Evolutionary conservation across 2,888 invertebrate species (phyloP), one percentile per base, ranked within the genome.

Genomic region (Sinodicranocentrus sp.): DNA sequence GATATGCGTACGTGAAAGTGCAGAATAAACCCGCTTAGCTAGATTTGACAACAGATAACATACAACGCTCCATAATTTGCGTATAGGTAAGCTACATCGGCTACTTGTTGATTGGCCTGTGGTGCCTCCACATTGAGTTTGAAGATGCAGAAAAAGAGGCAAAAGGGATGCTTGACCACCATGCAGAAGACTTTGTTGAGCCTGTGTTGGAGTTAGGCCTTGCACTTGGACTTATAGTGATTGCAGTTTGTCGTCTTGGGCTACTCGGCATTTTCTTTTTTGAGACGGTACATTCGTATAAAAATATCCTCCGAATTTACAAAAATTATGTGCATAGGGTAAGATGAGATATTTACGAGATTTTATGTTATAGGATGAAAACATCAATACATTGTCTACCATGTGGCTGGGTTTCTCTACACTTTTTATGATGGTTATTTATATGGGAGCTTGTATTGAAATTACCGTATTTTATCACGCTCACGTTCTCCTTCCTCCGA

Each of bases 401-500:
- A 39, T 79, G 21, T 79, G 78, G 78, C 78, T 79, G 6, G 70
- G 71, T 25, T 79, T 79, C 39, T 79, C 78, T 10, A 79, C 78
- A 3, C 61, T 79, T 1, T 71, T 63, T 63, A 79, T 79, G 78
- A 79, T 79, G 78, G 43, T 79, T 48, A 79, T 79, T 63, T 79
- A 79, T 15, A 5, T 79, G 70, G 78, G 78, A 13, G 57, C 63
- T 25, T 79, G 78, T 63, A 63, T 79, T 43, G 78, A 79, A 23
- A 71, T 79, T 17, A 39, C 67, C 8, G 78, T 79, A 2, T 79
- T 79, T 21, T 70, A 70, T 19, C 78, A 79, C 23, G 78, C 63
- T 61, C 71, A 71, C 25, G n/a, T 70, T 2, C 61, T 79, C 17
- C 52, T 79, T 23, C 71, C 78, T 21, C 61, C 71, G 13, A 17